These are phyloP conservation scores for Cebidichthys violaceus DNA, from an alignment of 2,113 vertebrate genomes.

Conservation along the genomic window DNA sequence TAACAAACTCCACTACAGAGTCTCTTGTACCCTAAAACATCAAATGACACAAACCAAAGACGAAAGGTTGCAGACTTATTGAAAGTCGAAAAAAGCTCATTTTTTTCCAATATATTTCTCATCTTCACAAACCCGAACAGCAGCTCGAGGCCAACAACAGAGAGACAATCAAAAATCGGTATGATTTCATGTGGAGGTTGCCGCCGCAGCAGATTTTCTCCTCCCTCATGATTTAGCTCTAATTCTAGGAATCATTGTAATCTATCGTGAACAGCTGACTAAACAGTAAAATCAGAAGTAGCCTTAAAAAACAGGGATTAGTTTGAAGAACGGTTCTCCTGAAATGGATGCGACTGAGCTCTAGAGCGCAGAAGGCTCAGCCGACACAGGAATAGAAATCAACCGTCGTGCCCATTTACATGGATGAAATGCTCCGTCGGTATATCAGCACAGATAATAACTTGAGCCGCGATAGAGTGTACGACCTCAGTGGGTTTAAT, in stretches of 20 bases:
- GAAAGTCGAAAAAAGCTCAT: not conserved
- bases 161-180: not conserved
- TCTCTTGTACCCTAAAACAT: not conserved
- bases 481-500: constrained; percentile 53
- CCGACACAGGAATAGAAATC: constrained; percentile 44
- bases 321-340: constrained; percentile 31
- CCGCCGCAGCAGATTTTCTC: constrained; percentile 26
- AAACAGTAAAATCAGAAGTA: constrained; percentile 44
- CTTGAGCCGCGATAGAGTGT: constrained; percentile 45
- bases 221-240: constrained; percentile 15
- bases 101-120: not conserved
- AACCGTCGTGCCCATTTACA: constrained; percentile 43
- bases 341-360: constrained; percentile 52
- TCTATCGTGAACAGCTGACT: constrained; percentile 37
- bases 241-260: constrained; percentile 45
- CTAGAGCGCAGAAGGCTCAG: constrained; percentile 14
- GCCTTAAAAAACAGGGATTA: constrained; percentile 53
- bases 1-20: not conserved
- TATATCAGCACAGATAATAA: constrained; percentile 62
- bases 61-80: not conserved
- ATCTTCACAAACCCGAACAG: not conserved
- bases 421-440: constrained; percentile 58
- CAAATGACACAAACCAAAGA: not conserved
- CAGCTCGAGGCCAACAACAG: not conserved
- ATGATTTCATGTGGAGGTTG: constrained; percentile 1